Conservation (phyloP, 2,797 vertebrate species). For the Pampus argenteus region DNA sequence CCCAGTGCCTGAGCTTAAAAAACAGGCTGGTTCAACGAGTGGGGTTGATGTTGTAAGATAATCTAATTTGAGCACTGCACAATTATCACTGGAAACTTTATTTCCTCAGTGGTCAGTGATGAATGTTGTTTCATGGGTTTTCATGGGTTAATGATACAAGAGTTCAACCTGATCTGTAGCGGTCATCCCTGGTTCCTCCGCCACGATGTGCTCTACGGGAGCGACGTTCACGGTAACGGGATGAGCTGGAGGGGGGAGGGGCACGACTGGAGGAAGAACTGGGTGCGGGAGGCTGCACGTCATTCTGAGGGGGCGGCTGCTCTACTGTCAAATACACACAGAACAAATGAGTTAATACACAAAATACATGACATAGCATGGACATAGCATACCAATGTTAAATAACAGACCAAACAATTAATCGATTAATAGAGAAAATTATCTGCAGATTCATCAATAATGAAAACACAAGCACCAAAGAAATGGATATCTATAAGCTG, state of each 20-base stretch:
- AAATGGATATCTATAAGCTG: background rate
- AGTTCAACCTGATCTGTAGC: slow-evolving; percentile 90
- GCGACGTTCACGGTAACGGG: slow-evolving; percentile 88
- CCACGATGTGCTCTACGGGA: slow-evolving; percentile 89
- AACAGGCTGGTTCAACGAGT: slow-evolving; percentile 31
- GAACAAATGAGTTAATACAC: no score
- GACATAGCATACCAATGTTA: no score
- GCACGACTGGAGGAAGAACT: slow-evolving; percentile 76
- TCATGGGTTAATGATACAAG: no score
- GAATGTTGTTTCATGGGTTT: background rate
- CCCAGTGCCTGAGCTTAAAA: slow-evolving; percentile 24
- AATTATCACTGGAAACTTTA: background rate
- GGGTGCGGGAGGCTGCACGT: slow-evolving; percentile 86
- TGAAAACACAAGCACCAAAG: background rate
- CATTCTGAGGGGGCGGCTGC: slow-evolving; percentile 87
- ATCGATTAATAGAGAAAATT: no score
- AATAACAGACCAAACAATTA: no score
- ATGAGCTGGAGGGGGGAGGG: slow-evolving; percentile 84
- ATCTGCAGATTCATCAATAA: no score
- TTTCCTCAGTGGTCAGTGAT: background rate
- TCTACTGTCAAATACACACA: slow-evolving; percentile 81
- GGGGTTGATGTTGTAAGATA: background rate
- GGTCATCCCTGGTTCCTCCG: slow-evolving; percentile 95
- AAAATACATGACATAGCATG: no score
- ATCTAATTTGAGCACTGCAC: background rate